Evolutionary conservation across 2,888 invertebrate species (phyloP).

Genomic region (Hirtodrosophila cameraria): DNA sequence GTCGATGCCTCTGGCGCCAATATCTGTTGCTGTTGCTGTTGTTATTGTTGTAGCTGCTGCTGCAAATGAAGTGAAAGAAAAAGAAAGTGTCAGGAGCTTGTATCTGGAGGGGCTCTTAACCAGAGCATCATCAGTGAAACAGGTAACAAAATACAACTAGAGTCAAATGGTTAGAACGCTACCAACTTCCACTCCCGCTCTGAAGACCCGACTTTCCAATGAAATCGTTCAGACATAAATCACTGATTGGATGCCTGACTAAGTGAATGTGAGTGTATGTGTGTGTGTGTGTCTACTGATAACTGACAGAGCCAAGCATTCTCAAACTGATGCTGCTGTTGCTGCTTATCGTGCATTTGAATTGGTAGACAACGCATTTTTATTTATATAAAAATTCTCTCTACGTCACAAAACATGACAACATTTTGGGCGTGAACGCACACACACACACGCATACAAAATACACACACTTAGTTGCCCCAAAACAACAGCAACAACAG

Average conservation of each 20-base stretch:
- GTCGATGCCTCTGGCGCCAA: conserved; percentile 48
- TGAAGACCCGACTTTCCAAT: conserved; percentile 54
- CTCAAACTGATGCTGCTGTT: conserved; percentile 32
- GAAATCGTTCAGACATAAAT: conserved; percentile 63
- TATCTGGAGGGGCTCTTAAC: conserved; percentile 10
- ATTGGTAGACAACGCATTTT: conserved; percentile 70
- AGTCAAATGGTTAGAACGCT: conserved; percentile 27
- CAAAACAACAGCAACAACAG: conserved; percentile 22
- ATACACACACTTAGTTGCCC: conserved; percentile 17
- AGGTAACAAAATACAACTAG: conserved; percentile 39
- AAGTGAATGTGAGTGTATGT: conserved; percentile 16
- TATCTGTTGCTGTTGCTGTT: conserved; percentile 4
- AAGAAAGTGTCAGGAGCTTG: conserved; percentile 64
- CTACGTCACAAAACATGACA: conserved; percentile 70
- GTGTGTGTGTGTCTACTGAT: conserved; percentile 50
- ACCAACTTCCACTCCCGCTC: conserved; percentile 17
- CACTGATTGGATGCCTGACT: conserved; percentile 53
- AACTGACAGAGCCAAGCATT: conserved; percentile 57
- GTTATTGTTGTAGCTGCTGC: conserved; percentile 20
- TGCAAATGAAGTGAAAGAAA: conserved; percentile 58
- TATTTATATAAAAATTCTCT: conserved; percentile 55
- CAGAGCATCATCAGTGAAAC: conserved; percentile 9
- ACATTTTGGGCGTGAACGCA: conserved; percentile 74
- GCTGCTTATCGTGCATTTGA: conserved; percentile 67
- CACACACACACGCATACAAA: conserved; percentile 22